Conservation (phyloP, 2,888 invertebrate genomes). For the Dolomedes plantarius region DNA sequence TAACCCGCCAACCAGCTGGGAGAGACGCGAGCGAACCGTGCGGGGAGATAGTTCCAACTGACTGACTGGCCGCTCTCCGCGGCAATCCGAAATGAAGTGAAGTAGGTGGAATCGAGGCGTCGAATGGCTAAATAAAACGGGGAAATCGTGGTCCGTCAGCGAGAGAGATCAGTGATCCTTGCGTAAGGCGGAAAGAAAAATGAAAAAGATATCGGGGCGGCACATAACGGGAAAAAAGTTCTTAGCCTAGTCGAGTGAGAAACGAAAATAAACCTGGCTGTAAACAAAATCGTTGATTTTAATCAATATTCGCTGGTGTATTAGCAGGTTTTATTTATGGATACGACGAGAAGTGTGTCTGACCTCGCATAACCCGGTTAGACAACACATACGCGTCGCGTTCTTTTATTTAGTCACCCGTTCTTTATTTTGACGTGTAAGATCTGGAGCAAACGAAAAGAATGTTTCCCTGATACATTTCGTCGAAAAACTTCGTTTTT, state of each 20-base stretch:
- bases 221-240: conserved; percentile 17
- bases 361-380: conserved; percentile 31
- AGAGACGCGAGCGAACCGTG: not conserved
- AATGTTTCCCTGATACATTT: not conserved
- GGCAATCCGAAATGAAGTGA: not conserved
- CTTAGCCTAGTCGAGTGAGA: conserved; percentile 5
- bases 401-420: conserved; percentile 16
- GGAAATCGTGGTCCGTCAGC: conserved; percentile 6
- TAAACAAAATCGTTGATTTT: conserved; percentile 30
- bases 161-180: conserved; percentile 15
- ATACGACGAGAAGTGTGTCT: conserved; percentile 1
- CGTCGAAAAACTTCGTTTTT: not conserved
- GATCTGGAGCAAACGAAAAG: not conserved
- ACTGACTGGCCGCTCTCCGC: not conserved
- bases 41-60: not conserved
- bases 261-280: conserved; percentile 29
- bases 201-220: not conserved
- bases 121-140: conserved; percentile 22
- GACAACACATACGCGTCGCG: not conserved
- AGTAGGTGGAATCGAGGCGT: not conserved
- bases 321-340: conserved; percentile 34
- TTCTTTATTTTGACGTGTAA: conserved; percentile 9
- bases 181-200: conserved; percentile 20
- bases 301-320: conserved; percentile 26
- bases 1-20: not conserved